A percentile compares a stretch with the other conserved stretches of the same genome.
Conservation (phyloP, 2,113 vertebrate genomes). For the Cairina moschata region DNA sequence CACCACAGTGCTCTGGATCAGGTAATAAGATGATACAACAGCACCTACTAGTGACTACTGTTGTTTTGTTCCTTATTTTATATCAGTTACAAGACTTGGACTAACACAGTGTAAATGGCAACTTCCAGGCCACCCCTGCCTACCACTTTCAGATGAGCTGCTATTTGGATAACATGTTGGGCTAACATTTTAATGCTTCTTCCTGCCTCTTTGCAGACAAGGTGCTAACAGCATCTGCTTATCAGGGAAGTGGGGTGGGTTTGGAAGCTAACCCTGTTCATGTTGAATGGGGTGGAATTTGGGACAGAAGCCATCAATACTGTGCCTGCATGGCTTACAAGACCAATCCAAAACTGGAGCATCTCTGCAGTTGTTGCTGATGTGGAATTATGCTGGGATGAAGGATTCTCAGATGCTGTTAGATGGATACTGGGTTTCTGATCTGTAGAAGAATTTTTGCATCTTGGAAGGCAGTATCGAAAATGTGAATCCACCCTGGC, state of each 20-base stretch:
- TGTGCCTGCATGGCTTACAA: neutral
- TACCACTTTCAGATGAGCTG: conserved; percentile 1
- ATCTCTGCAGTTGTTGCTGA: neutral
- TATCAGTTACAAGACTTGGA: neutral
- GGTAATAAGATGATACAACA: conserved; percentile 67
- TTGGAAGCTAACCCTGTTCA: neutral
- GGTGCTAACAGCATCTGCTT: neutral
- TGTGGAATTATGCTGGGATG: neutral
- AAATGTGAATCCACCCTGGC: neutral
- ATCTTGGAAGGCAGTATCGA: neutral
- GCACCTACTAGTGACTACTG: neutral
- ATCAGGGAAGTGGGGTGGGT: neutral
- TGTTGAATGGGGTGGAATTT: neutral
- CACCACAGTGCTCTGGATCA: conserved; percentile 76
- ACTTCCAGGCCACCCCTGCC: neutral
- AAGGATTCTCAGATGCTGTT: neutral
- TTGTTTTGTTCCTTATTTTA: neutral
- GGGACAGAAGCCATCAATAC: neutral
- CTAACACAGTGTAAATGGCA: neutral
- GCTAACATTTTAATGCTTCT: neutral
- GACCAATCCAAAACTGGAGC: neutral
- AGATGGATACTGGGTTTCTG: neutral
- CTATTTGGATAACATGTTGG: neutral
- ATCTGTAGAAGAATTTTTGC: neutral
- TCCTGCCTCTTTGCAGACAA: conserved; percentile 1